Conservation (phyloP, 30 jellyfish, hydroid and myxozoan species). For the Morbakka virulenta region DNA sequence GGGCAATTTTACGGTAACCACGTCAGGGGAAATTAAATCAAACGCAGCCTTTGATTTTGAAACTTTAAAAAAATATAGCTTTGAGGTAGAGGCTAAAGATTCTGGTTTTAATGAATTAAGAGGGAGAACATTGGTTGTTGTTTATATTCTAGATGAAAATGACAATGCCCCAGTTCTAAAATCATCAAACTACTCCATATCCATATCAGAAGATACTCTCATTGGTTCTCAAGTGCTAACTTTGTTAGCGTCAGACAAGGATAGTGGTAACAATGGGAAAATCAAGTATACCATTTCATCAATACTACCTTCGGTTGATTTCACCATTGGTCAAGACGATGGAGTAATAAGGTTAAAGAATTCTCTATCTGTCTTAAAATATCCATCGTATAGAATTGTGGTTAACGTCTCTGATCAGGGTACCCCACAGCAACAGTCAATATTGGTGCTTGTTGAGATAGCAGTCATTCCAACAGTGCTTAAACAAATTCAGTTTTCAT, state of each 20-base stretch:
- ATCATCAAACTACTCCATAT: not conserved
- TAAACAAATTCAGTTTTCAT: slow-evolving; percentile 9
- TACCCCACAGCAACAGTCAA: slow-evolving; percentile 29
- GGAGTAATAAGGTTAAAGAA: slow-evolving; percentile 38
- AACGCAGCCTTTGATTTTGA: slow-evolving; percentile 69
- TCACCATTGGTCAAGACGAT: slow-evolving; percentile 1
- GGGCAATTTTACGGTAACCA: slow-evolving; percentile 50
- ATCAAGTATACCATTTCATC: slow-evolving; percentile 17
- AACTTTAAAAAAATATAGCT: slow-evolving; percentile 29
- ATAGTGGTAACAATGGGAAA: slow-evolving; percentile 35
- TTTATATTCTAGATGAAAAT: slow-evolving; percentile 29
- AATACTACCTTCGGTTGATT: not conserved
- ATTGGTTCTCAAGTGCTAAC: slow-evolving; percentile 33
- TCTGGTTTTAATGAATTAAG: not conserved
- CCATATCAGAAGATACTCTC: slow-evolving; percentile 50
- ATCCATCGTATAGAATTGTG: slow-evolving; percentile 18
- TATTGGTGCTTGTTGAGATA: slow-evolving; percentile 26
- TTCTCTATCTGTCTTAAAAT: slow-evolving; percentile 3
- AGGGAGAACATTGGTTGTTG: slow-evolving; percentile 27
- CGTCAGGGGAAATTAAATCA: slow-evolving; percentile 46
- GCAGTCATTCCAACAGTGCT: not conserved
- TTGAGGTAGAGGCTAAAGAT: slow-evolving; percentile 65
- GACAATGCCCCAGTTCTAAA: slow-evolving; percentile 60
- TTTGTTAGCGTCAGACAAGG: slow-evolving; percentile 49
- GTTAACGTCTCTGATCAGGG: slow-evolving; percentile 66